A percentile compares a stretch with the other conserved stretches of the same genome.
phyloP scores from a whole-genome alignment of 2,797 vertebrate species.

The Dromococcyx pavoninus region DNA sequence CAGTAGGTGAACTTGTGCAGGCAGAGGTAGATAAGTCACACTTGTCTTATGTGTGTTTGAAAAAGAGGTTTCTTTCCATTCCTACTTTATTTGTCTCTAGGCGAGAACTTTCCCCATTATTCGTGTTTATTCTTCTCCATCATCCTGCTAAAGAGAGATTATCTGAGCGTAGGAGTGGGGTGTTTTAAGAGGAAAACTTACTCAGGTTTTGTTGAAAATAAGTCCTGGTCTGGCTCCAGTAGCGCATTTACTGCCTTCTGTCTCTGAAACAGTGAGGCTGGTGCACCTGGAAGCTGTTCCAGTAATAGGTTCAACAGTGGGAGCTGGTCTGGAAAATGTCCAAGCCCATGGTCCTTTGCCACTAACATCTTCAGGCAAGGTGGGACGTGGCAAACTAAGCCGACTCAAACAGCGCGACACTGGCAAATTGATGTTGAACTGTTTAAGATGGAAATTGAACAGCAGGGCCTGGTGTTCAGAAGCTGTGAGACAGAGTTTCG shows the following conservation, averaged over 20 bases:
- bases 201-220: not conserved
- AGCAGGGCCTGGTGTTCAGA: constrained; percentile 1
- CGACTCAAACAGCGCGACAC: not conserved
- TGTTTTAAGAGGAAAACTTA: not conserved
- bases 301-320: not conserved
- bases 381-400: not conserved
- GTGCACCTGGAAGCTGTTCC: not conserved
- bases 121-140: not conserved
- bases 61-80: not conserved
- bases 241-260: not conserved
- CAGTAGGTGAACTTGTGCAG: not conserved
- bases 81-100: not conserved
- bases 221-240: not conserved
- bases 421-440: not conserved
- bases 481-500: not conserved
- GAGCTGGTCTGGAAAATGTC: not conserved
- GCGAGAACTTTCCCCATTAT: not conserved
- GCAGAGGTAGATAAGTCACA: not conserved
- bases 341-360: not conserved
- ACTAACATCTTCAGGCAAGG: not conserved
- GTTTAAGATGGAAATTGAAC: constrained; percentile 17
- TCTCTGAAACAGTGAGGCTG: not conserved
- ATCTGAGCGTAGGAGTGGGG: not conserved
- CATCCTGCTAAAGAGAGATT: not conserved
- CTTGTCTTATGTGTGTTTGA: not conserved